Conservation (phyloP, 2,888 invertebrate species). For the Trichopoda pennipes region DNA sequence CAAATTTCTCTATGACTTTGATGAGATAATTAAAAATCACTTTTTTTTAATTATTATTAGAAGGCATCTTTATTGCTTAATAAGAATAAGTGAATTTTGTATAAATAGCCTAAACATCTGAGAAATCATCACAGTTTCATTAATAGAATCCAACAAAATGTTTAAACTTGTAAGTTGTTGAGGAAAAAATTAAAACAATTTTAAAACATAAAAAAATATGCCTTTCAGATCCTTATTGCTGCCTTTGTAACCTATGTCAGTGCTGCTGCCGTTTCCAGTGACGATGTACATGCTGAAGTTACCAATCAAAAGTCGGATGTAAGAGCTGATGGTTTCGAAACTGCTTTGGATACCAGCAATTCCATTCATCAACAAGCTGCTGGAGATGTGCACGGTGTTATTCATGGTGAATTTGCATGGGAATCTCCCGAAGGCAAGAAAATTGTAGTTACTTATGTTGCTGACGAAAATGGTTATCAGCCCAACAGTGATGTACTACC, state of each 20-base stretch:
- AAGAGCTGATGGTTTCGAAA: slow-evolving; percentile 74
- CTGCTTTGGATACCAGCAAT: slow-evolving; percentile 72
- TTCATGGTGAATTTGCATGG: slow-evolving; percentile 74
- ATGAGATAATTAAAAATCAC: too few relatives aligned
- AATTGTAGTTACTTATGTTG: slow-evolving; percentile 74
- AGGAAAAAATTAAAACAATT: not conserved
- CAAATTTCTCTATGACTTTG: too few relatives aligned
- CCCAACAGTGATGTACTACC: slow-evolving; percentile 70
- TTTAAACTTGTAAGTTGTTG: slow-evolving; percentile 39
- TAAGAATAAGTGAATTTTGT: not conserved
- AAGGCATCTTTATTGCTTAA: slow-evolving; percentile 1
- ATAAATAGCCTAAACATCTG: slow-evolving; percentile 20
- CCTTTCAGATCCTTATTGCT: slow-evolving; percentile 58
- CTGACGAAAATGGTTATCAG: slow-evolving; percentile 76
- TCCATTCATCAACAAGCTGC: slow-evolving; percentile 69
- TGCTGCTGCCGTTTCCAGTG: slow-evolving; percentile 41
- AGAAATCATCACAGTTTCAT: slow-evolving; percentile 16
- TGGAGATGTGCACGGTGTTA: slow-evolving; percentile 76
- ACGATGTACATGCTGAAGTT: slow-evolving; percentile 67
- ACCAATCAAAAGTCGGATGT: slow-evolving; percentile 69
- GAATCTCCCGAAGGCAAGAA: slow-evolving; percentile 76
- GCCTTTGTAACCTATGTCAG: slow-evolving; percentile 71
- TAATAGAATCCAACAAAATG: slow-evolving; percentile 24
- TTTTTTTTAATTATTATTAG: too few relatives aligned
- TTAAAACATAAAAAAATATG: not conserved